Evolutionary conservation across 2,113 vertebrate genomes (phyloP).

Genomic region (Manacus vitellinus): DNA sequence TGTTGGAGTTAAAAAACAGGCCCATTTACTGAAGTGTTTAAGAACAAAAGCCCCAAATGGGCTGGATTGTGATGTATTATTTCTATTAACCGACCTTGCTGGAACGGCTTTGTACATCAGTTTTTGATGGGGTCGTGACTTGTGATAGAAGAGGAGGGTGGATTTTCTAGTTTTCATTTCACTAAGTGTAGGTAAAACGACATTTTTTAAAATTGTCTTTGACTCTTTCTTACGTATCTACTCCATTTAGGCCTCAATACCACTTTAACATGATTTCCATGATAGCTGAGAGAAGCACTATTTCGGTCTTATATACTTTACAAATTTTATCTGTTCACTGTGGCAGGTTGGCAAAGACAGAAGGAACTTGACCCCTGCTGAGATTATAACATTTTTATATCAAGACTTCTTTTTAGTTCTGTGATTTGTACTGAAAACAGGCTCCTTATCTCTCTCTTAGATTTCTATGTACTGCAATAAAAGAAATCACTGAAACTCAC

Average conservation of each 20-base stretch:
- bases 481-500: background rate
- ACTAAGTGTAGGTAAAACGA: background rate
- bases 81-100: conserved; percentile 16
- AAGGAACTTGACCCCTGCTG: background rate
- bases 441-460: background rate
- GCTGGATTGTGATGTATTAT: conserved; percentile 43
- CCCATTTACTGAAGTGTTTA: conserved; percentile 71
- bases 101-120: background rate
- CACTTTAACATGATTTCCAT: background rate
- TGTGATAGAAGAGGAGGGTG: background rate
- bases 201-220: background rate
- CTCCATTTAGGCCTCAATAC: background rate
- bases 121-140: conserved; percentile 28
- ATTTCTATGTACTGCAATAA: background rate
- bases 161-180: conserved; percentile 4
- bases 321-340: rapidly evolving
- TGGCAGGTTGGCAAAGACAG: background rate
- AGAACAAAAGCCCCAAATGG: conserved; percentile 65
- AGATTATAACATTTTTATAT: background rate
- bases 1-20: conserved; percentile 79
- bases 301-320: background rate
- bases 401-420: background rate
- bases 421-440: background rate
- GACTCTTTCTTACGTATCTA: background rate
- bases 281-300: background rate